These are phyloP conservation scores for Cotesia chilonis DNA, from an alignment of 1,140 invertebrate species.

Conservation along the genomic window DNA sequence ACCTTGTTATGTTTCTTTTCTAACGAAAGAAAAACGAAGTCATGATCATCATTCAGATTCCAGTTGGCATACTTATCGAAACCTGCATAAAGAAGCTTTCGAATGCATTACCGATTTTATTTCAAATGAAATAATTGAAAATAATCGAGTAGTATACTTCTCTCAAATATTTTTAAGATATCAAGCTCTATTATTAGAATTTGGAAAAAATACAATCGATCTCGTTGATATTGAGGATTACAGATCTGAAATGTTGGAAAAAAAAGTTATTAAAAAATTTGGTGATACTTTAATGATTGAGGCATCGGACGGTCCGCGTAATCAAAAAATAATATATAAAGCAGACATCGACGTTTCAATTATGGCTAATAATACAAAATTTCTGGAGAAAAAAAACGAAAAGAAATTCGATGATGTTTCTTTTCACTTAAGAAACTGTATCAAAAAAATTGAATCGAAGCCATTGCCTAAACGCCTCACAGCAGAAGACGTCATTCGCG, in stretches of 20 bases:
- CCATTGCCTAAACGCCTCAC: slow-evolving; percentile 43
- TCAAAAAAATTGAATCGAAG: slow-evolving; percentile 44
- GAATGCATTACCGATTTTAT: slow-evolving; percentile 37
- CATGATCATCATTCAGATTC: slow-evolving; percentile 26
- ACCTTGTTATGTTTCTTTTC: slow-evolving; percentile 24
- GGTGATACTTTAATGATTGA: slow-evolving; percentile 48
- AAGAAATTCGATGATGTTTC: slow-evolving; percentile 48
- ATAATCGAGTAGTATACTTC: slow-evolving; percentile 42
- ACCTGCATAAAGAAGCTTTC: slow-evolving; percentile 26
- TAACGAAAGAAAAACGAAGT: slow-evolving; percentile 22
- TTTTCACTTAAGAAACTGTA: slow-evolving; percentile 49
- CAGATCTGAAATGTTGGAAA: slow-evolving; percentile 48
- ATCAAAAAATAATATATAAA: slow-evolving; percentile 52
- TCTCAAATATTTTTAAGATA: slow-evolving; percentile 45
- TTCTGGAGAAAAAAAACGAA: slow-evolving; percentile 45
- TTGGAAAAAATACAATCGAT: slow-evolving; percentile 39
- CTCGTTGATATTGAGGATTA: slow-evolving; percentile 47
- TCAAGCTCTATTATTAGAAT: slow-evolving; percentile 44
- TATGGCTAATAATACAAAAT: slow-evolving; percentile 40
- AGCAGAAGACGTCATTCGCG: slow-evolving; percentile 51
- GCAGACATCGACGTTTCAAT: slow-evolving; percentile 36
- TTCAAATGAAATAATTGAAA: slow-evolving; percentile 42
- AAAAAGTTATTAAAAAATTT: slow-evolving; percentile 48
- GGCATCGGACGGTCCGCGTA: slow-evolving; percentile 45
- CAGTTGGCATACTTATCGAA: slow-evolving; percentile 25